Conservation (phyloP, 92 coral and sea anemone genomes). For the Porites divaricata region DNA sequence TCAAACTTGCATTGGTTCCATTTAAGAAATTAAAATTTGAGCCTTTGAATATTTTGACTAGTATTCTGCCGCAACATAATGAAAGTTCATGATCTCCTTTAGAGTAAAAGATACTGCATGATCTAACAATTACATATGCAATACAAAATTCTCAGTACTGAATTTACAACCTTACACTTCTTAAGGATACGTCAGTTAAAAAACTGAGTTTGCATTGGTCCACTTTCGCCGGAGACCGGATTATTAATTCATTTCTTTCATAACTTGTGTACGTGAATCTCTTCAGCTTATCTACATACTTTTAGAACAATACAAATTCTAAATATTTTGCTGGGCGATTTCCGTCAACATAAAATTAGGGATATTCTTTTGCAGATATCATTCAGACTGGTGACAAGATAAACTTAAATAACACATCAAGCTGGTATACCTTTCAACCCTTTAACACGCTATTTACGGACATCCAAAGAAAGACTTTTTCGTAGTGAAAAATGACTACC, state of each 20-base stretch:
- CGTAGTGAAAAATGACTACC: not conserved
- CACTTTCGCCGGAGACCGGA: not conserved
- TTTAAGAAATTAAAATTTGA: too few species aligned
- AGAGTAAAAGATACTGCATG: too few species aligned
- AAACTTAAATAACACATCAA: not conserved
- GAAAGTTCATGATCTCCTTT: too few species aligned
- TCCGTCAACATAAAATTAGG: not conserved
- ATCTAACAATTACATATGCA: too few species aligned
- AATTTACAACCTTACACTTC: too few species aligned
- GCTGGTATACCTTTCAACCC: not conserved
- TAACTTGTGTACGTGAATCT: not conserved
- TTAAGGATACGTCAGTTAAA: too few species aligned
- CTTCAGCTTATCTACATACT: not conserved
- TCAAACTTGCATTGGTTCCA: too few species aligned
- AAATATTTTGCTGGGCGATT: not conserved
- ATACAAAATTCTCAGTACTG: too few species aligned
- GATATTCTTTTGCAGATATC: not conserved
- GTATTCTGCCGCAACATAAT: too few species aligned
- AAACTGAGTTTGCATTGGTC: too few species aligned
- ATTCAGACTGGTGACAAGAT: not conserved
- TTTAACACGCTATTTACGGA: not conserved
- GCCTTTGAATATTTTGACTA: too few species aligned
- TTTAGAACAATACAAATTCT: not conserved
- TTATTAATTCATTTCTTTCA: not conserved
- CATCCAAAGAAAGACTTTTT: constrained; percentile 10